Base-by-base conservation (phyloP, 1,140 invertebrate genomes). In the Epicauta chinensis region DNA sequence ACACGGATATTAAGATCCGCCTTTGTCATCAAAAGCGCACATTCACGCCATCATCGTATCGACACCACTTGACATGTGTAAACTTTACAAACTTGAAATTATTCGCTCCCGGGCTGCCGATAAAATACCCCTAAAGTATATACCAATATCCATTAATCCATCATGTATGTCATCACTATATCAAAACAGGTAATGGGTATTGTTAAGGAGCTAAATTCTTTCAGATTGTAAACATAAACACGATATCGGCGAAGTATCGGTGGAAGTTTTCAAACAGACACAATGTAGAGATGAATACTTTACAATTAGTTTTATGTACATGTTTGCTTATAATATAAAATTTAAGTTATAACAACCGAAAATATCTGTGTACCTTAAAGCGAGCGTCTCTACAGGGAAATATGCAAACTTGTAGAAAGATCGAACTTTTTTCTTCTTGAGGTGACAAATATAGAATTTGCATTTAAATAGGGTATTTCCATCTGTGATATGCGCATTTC, bases 401-500 rank as follows among this genome's bases (percentile, higher is more conserved):
- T 68, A 65, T 66, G 60, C 59, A 61, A 64, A 66, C 64, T 53
- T 58, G 55, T 57, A 52, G 54, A 51, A 59, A 54, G 65, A 67
- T 67, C 64, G 63, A 68, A 67, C 46, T 68, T 67, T 68, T 68
- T 71, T 66, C 66, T 66, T 63, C 58, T 64, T 55, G 64, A 69
- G 70, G 77, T 78, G 79, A 80, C 79, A 80, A 81, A 81, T 80
- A 80, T 78, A 74, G 72, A 79, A 81, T 81, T 81, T 81, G 77
- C 79, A 81, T 81, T 80, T 80, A 80, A 81, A 80, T 81, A 77
- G 77, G 76, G 76, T 76, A 78, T 77, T 81, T 80, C 77, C 78
- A 78, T 80, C 76, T 80, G 78, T 77, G 75, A 73, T 71, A 72
- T 65, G 72, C 57, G 58, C 61, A 61, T 56, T 54, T 56, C 55